phyloP scores from a whole-genome alignment of 1,140 invertebrate species.

The Lethocerus indicus region DNA sequence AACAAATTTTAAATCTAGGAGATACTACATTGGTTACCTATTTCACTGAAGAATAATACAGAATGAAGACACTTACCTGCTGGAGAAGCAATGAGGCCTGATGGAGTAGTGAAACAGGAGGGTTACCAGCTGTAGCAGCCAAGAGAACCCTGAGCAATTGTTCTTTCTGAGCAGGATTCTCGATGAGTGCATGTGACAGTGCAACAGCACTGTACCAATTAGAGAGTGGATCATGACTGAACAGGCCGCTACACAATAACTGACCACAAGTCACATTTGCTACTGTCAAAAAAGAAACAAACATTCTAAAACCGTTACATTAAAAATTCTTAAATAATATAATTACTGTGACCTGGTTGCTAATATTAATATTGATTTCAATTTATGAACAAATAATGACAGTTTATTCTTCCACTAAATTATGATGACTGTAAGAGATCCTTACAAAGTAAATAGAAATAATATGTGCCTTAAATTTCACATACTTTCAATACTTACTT shows the following conservation, averaged over 20 bases:
- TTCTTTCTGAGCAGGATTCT: conserved; percentile 79
- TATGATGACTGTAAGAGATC: not conserved
- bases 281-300: conserved; percentile 22
- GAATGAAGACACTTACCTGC: conserved; percentile 40
- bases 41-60: too few relatives aligned
- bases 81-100: conserved; percentile 73
- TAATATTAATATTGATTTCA: not conserved
- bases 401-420: not conserved
- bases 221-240: conserved; percentile 79
- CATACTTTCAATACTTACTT: conserved; percentile 27
- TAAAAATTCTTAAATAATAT: too few relatives aligned
- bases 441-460: not conserved
- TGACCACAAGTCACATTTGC: conserved; percentile 49
- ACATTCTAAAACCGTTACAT: too few relatives aligned
- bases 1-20: too few relatives aligned
- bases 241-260: conserved; percentile 85
- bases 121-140: conserved; percentile 58
- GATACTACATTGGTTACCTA: too few relatives aligned
- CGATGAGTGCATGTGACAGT: conserved; percentile 76
- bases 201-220: conserved; percentile 94
- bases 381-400: not conserved
- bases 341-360: too few relatives aligned
- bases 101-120: conserved; percentile 73
- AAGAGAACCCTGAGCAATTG: conserved; percentile 82
- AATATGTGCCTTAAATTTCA: not conserved